Evolutionary conservation across 2,888 invertebrate species (phyloP).

Genomic region (Acronicta psi): DNA sequence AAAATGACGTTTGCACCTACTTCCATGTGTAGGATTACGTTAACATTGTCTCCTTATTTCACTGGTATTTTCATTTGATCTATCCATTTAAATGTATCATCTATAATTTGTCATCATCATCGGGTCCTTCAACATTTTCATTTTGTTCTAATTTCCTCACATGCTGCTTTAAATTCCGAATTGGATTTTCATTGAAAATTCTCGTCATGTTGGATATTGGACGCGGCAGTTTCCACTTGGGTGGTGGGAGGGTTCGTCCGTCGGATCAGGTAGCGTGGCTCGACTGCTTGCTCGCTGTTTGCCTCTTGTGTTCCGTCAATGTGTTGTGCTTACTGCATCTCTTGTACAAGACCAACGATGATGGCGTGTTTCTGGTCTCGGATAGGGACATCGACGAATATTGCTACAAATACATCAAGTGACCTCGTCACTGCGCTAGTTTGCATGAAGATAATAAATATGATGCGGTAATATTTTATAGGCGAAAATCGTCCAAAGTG

Average conservation of each 20-base stretch:
- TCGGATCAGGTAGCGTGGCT: constrained; percentile 95
- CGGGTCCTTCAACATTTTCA: constrained; percentile 64
- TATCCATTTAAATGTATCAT: constrained; percentile 31
- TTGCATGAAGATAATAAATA: constrained; percentile 58
- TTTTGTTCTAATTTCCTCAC: constrained; percentile 83
- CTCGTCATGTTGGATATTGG: constrained; percentile 70
- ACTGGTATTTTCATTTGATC: constrained; percentile 78
- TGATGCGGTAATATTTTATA: constrained; percentile 40
- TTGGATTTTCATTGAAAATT: constrained; percentile 73
- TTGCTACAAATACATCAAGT: constrained; percentile 75
- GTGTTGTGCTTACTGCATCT: constrained; percentile 91
- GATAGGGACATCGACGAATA: constrained; percentile 79
- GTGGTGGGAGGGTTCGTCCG: constrained; percentile 88
- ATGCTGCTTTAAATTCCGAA: constrained; percentile 84
- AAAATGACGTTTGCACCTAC: constrained; percentile 85
- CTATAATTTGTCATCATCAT: constrained; percentile 54
- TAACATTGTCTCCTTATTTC: constrained; percentile 81
- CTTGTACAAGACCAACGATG: constrained; percentile 79
- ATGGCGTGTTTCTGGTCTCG: constrained; percentile 65
- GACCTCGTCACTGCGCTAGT: constrained; percentile 52
- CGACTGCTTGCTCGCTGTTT: constrained; percentile 91
- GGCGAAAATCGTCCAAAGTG: constrained; percentile 36
- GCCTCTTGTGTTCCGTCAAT: constrained; percentile 91
- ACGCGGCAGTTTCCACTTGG: constrained; percentile 87
- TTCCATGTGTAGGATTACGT: constrained; percentile 82